Evolutionary conservation across 2,888 invertebrate genomes (phyloP).

Genomic region (Hetaerina titia): DNA sequence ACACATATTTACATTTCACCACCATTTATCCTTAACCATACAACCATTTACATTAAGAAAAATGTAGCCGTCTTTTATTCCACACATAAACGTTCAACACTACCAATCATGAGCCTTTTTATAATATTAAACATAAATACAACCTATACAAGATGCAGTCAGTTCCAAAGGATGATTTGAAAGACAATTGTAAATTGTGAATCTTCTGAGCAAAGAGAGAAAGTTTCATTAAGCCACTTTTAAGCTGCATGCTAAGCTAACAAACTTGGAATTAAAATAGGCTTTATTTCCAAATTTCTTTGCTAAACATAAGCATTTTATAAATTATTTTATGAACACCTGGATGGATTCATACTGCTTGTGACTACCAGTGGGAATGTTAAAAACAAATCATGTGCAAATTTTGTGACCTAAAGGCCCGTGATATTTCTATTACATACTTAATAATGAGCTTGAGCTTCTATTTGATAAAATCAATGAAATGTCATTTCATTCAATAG

Average conservation of each 20-base stretch:
- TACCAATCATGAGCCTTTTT: neutral
- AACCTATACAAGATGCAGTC: neutral
- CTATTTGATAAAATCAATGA: neutral
- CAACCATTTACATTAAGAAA: constrained; percentile 51
- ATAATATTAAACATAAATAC: constrained; percentile 36
- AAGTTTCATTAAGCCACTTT: neutral
- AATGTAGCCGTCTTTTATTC: constrained; percentile 43
- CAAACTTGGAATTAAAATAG: neutral
- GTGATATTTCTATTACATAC: neutral
- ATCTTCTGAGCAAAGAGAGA: neutral
- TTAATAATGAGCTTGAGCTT: neutral
- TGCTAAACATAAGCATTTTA: neutral
- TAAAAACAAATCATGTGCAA: constrained; percentile 53
- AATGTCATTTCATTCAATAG: neutral
- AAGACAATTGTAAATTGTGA: neutral
- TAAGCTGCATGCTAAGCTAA: neutral
- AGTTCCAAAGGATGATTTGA: neutral
- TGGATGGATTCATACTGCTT: constrained; percentile 18
- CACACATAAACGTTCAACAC: neutral
- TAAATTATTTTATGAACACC: constrained; percentile 20
- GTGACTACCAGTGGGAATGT: constrained; percentile 34
- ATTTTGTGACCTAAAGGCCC: neutral
- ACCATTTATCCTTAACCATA: neutral
- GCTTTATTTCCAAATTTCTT: constrained; percentile 8
- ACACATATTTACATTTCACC: neutral